These are phyloP conservation scores for Gallinago jamesoni DNA, from an alignment of 2,113 vertebrate species.

Conservation along the genomic window DNA sequence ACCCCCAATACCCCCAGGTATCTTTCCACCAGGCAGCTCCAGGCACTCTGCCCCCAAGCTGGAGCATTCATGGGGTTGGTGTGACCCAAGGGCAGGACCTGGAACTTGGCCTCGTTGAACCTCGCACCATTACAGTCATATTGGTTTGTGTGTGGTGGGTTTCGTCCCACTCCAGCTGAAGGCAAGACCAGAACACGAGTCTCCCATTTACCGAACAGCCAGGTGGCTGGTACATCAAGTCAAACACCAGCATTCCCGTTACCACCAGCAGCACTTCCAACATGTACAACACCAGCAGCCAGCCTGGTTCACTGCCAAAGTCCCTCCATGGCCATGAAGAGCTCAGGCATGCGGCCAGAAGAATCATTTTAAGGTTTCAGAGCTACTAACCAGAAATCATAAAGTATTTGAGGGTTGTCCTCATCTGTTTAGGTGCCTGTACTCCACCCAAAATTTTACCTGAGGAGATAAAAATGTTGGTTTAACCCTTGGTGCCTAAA, in stretches of 20 bases:
- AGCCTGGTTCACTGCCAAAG: not conserved
- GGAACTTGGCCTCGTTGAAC: no score
- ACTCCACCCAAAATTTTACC: not conserved
- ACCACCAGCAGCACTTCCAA: not conserved
- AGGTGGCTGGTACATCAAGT: accelerated
- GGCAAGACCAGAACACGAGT: accelerated
- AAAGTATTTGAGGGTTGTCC: not conserved
- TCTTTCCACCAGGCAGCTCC: no score
- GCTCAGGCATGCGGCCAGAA: accelerated
- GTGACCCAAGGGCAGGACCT: no score
- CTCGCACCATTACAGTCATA: accelerated
- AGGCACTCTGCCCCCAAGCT: no score
- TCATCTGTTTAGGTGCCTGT: not conserved
- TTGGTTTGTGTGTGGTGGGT: accelerated
- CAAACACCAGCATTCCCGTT: accelerated
- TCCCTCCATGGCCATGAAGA: not conserved
- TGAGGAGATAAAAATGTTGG: not conserved
- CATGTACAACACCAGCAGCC: not conserved
- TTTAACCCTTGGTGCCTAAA: not conserved
- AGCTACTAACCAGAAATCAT: not conserved
- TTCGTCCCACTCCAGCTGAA: not conserved
- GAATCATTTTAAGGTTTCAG: not conserved
- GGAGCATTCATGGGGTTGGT: no score
- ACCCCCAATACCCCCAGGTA: no score
- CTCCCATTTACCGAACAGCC: not conserved